These are phyloP conservation scores for Drosophila albomicans DNA, from an alignment of 1,140 invertebrate species.

Conservation along the genomic window DNA sequence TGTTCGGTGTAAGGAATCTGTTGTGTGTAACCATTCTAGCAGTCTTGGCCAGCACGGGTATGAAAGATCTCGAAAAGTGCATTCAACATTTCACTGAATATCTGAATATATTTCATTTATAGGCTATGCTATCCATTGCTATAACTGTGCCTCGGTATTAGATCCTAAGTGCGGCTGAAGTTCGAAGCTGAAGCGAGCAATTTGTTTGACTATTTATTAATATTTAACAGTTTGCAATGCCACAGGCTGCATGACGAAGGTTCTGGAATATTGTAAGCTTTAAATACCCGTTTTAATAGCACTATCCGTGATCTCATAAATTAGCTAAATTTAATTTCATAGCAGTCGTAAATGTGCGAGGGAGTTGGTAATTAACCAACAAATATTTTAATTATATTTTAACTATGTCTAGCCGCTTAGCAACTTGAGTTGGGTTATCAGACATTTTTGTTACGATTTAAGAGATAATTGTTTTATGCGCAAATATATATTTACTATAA, in stretches of 20 bases:
- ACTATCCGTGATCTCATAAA: no score
- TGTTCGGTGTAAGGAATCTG: slow-evolving; percentile 63
- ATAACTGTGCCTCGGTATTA: slow-evolving; percentile 62
- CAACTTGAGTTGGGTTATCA: background rate
- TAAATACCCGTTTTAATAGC: no score
- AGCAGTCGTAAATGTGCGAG: background rate
- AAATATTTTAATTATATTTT: background rate
- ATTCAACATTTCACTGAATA: background rate
- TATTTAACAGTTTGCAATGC: slow-evolving; percentile 62
- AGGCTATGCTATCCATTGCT: slow-evolving; percentile 77
- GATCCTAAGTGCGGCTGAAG: slow-evolving; percentile 57
- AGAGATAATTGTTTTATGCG: background rate
- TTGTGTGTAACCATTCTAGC: slow-evolving; percentile 69
- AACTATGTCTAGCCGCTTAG: background rate
- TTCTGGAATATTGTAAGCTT: slow-evolving; percentile 53
- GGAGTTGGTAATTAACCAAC: slow-evolving; percentile 14
- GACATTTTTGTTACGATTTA: background rate
- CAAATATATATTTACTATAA: background rate
- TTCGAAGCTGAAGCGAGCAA: slow-evolving; percentile 61
- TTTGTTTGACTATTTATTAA: slow-evolving; percentile 48
- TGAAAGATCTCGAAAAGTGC: background rate
- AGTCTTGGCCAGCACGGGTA: slow-evolving; percentile 67
- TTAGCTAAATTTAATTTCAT: slow-evolving; percentile 16
- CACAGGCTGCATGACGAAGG: slow-evolving; percentile 80
- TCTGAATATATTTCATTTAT: background rate